Evolutionary conservation across 2,797 vertebrate genomes (phyloP), one percentile per base, ranked within the genome.

Genomic region (Mormyrops attenuatus): DNA sequence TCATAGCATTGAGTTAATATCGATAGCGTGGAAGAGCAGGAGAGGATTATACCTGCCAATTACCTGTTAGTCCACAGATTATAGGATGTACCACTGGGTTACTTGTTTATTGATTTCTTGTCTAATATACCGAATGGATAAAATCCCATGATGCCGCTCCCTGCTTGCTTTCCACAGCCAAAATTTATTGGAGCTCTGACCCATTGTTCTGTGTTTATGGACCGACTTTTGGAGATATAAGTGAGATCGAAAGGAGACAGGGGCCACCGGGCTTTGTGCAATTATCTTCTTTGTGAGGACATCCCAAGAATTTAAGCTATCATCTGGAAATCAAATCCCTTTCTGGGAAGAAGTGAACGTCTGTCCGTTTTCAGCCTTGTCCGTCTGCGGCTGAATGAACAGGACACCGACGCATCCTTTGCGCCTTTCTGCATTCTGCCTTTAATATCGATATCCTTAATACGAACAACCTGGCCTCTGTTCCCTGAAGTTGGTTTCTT

Each of bases 91-190:
- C 94, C 93, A 94, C 93, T 93, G 95, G 95, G 96, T 97, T 98
- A 96, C 95, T 96, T 94, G 92, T 93, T 93, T 97, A 98, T 98
- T 96, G 96, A 99, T 98, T 97, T 97, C 93, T 94, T 95, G 94
- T 96, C 95, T 96, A 97, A 95, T 96, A 96, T 96, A 96, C 95
- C 94, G 96, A 95, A 88, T 11, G 94, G 94, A 92, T 93, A 93
- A 96, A 96, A 96, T 97, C 96, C 96, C 95, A 90, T 90, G 96
- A 94, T 95, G 93, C 94, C 95, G 93, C 94, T 91, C 87, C 93
- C 92, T 91, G 93, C 92, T 90, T 88, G 30, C 52, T 47, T 88
- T 90, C 90, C 91, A 69, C 90, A 92, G 92, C 93, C 93, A 91
- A 92, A 93, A 93, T 94, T 94, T 94, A 93, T 94, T 95, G 93